Base-by-base conservation (phyloP, 2,113 vertebrate genomes). In the Bujurquina vittata region DNA sequence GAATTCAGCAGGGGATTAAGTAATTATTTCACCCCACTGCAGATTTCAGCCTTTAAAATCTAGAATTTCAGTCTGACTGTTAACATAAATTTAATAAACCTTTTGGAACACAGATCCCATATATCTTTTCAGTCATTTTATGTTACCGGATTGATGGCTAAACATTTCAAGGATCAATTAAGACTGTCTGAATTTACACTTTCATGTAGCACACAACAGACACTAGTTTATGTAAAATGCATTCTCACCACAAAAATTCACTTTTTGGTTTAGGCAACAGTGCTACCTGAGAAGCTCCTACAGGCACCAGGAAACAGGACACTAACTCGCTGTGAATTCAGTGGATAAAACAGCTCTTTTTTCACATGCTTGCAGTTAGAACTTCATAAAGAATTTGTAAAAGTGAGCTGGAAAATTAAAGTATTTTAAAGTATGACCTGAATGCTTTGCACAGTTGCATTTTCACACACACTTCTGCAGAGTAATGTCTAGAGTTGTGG, bases 1-100 rank as follows among this genome's bases (percentile, higher is more conserved):
- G 5, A 31, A 31, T 33, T 33, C 33, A 33, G 5, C 6, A 7
- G 33, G 33, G 33, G 6, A 33, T 33, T 33, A 33, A 7, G 33
- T 33, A 33, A 52, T 85, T 33, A 67, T 90, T 83, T 83, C 20
- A 26, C 35, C 65, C 29, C 40, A 40, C 61, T 40, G 77, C 14
- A 46, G 43, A 4, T 40, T 63, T 63, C 20, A 40, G 61, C 33
- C n/a, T 65, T 65, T 65, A 7, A 65, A 5, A 65, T 4, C 35
- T 65, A 5, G 40, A 54, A 14, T 17, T 56, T 80, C 37, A 20
- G 3, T n/a, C 33, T 43, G n/a, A 40, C n/a, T 10, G 1, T 20
- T 15, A 5, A 22, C 14, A 10, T n/a, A 18, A 65, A 43, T 40
- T 22, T n/a, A n/a, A n/a, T n/a, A n/a, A n/a, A n/a, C n/a, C n/a